Base-by-base conservation (phyloP, 2,113 vertebrate genomes). In the Struthidea cinerea region DNA sequence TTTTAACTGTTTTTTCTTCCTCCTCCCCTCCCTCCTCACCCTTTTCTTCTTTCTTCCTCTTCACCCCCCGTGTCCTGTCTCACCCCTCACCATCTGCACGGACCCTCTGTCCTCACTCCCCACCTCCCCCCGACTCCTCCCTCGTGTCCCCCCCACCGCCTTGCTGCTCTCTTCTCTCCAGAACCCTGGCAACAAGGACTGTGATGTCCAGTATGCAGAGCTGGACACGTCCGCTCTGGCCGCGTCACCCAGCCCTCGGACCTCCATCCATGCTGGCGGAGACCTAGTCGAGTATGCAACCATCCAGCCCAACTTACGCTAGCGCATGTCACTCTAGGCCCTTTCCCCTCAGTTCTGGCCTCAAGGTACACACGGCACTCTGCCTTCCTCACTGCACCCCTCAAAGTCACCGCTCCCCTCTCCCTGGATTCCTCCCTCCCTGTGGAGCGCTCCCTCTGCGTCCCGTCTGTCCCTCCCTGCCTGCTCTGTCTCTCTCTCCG, bases 261-360 rank as follows among this genome's bases (percentile, higher is more conserved):
- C 94, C 95, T 98, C 98, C 69, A 96, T 98, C 97, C 98, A 93
- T 84, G 98, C 98, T 97, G 98, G 98, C 74, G 98, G 98, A 98
- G 99, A 99, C 96, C 98, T 98, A 98, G 98, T 99, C 97, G 99
- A 99, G 98, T 99, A 99, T 92, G 99, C 99, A 98, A 99, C 98
- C 98, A 99, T 99, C 98, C 99, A 99, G 98, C 97, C 98, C 98
- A 99, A 97, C 97, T 98, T 98, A 96, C 97, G 98, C 97, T 98
- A 99, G 98, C 95, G 97, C 98, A 98, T 98, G 98, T 97, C 98
- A 97, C 97, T 98, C 95, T 98, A 98, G 98, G 98, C 97, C 94
- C 97, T 98, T 98, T 97, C 96, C 98, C 98, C 98, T 97, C 98
- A 98, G 97, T 98, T 98, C 98, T 97, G 98, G 98, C 98, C 98